Conservation (phyloP, 2,888 invertebrate species). For the Neoascia interrupta region DNA sequence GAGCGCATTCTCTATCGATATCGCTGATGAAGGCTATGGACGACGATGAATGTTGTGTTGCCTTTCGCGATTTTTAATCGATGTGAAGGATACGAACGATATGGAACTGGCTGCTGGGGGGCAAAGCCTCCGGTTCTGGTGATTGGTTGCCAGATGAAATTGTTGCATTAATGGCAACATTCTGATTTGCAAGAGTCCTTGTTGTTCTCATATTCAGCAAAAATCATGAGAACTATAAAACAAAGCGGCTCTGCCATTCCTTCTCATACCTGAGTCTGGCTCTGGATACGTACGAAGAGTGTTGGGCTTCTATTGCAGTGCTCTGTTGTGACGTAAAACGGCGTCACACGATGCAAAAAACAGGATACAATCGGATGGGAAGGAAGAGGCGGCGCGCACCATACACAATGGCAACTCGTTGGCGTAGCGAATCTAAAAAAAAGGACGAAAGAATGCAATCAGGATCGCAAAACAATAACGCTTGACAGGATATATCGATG, state of each 20-base stretch:
- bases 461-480: constrained; percentile 68
- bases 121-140: constrained; percentile 26
- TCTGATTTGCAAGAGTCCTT: constrained; percentile 68
- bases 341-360: constrained; percentile 36
- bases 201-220: constrained; percentile 65
- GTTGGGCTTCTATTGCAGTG: constrained; percentile 14
- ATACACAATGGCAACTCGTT: constrained; percentile 46
- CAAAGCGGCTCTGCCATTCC: too few relatives aligned
- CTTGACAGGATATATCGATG: constrained; percentile 68
- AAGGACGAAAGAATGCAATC: constrained; percentile 58
- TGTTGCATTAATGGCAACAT: constrained; percentile 69
- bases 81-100: constrained; percentile 1
- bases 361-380: not conserved
- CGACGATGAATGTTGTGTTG: constrained; percentile 61
- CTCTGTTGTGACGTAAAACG: constrained; percentile 57
- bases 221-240: constrained; percentile 26
- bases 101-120: not conserved
- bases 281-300: too few relatives aligned
- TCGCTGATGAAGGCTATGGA: constrained; percentile 59
- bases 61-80: constrained; percentile 63
- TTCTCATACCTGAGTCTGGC: too few relatives aligned
- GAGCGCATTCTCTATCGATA: constrained; percentile 64
- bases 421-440: constrained; percentile 7
- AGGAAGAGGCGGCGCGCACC: not conserved
- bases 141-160: constrained; percentile 67